phyloP scores from a whole-genome alignment of 1,140 invertebrate genomes.

The Panonychus citri region DNA sequence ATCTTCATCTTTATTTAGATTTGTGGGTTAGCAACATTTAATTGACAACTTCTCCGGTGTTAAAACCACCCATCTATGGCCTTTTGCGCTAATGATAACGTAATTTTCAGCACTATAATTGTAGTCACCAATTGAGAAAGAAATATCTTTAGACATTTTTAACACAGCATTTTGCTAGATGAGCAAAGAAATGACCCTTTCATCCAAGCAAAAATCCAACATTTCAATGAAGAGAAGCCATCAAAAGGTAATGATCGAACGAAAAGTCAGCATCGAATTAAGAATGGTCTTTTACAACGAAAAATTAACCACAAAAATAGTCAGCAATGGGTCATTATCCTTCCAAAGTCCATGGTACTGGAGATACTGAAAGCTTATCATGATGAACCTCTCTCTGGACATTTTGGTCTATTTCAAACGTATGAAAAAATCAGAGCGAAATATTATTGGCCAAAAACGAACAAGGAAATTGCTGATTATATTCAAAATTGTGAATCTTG shows the following conservation, averaged over 20 bases:
- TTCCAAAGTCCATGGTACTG: neutral
- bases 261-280: neutral
- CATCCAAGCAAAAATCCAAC: neutral
- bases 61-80: no score
- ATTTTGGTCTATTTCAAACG: constrained; percentile 3
- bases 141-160: no score
- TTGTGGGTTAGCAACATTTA: no score
- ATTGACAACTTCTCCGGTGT: no score
- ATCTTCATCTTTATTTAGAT: no score
- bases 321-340: neutral
- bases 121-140: no score
- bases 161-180: neutral
- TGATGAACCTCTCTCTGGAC: neutral
- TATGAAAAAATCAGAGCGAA: neutral
- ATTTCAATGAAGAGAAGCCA: neutral
- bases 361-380: neutral
- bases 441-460: constrained; percentile 2
- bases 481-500: neutral
- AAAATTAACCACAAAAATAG: neutral
- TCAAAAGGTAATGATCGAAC: neutral
- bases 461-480: neutral
- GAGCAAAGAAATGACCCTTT: neutral
- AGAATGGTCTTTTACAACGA: neutral
- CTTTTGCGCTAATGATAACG: no score
- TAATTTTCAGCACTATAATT: no score